Conservation (phyloP, 2,113 vertebrate species). For the Gallinago jamesoni region DNA sequence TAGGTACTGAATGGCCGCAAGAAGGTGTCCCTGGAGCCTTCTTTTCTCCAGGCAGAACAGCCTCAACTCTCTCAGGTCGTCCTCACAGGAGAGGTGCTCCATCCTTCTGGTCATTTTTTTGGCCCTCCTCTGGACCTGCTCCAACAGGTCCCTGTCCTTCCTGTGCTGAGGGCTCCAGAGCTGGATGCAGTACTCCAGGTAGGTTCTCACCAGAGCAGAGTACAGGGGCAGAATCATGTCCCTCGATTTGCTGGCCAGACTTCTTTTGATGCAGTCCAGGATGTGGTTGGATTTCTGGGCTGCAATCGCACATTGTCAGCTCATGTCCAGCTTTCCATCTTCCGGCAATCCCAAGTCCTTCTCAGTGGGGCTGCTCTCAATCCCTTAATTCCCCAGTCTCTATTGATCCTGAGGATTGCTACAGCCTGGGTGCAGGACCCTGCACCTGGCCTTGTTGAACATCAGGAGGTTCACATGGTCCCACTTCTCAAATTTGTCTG, state of each 20-base stretch:
- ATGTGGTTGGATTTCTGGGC: neutral
- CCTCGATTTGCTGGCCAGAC: neutral
- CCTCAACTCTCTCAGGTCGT: neutral
- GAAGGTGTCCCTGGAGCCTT: neutral
- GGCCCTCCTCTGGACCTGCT: neutral
- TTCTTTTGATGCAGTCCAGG: neutral
- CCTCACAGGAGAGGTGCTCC: neutral
- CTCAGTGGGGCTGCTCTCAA: neutral
- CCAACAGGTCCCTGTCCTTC: neutral
- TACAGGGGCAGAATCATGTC: neutral
- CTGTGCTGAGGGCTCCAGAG: neutral
- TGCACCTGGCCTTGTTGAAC: neutral
- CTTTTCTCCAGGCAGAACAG: neutral
- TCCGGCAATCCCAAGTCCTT: neutral
- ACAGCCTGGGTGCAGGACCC: neutral
- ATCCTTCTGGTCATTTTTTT: neutral
- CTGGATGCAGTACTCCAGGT: neutral
- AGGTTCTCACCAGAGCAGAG: neutral
- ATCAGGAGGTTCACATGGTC: neutral
- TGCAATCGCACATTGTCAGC: neutral
- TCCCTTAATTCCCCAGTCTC: neutral
- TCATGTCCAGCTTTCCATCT: neutral
- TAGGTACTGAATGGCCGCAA: neutral
- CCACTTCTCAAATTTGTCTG: neutral
- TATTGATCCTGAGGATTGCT: neutral